Conservation (phyloP, 2,113 vertebrate species). For the Gavialis gangeticus region DNA sequence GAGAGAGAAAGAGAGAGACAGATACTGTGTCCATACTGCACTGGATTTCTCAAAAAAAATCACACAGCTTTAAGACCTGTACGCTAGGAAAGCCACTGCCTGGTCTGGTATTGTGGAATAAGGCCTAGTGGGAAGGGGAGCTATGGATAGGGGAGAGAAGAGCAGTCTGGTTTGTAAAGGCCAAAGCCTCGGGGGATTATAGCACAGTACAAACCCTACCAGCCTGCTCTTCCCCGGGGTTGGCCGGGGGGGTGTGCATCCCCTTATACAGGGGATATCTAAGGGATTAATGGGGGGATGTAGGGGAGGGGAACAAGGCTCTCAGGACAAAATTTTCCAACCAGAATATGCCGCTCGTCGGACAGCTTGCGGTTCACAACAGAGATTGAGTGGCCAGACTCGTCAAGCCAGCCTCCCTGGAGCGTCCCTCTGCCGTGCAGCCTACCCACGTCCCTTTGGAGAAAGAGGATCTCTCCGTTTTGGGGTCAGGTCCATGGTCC, state of each 20-base stretch:
- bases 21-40: conserved; percentile 76
- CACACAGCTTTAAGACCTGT: conserved; percentile 80
- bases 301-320: conserved; percentile 65
- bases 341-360: neutral
- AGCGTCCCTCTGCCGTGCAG: neutral
- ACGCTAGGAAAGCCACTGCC: conserved; percentile 64
- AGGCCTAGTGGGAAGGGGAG: conserved; percentile 3
- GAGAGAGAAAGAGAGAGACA: conserved; percentile 65
- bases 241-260: neutral
- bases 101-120: conserved; percentile 2
- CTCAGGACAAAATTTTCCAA: neutral
- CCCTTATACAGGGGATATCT: conserved; percentile 15
- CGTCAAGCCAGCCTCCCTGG: neutral
- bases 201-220: neutral
- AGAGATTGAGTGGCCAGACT: conserved; percentile 45
- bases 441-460: neutral
- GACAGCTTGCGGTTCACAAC: neutral
- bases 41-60: conserved; percentile 80
- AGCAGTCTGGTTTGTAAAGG: conserved; percentile 17
- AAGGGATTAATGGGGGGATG: conserved; percentile 39
- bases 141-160: neutral
- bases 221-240: neutral
- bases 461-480: neutral
- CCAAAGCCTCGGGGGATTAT: conserved; percentile 42
- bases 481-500: neutral